Base-by-base conservation (phyloP, 1,140 invertebrate genomes). In the Heliconius himera region DNA sequence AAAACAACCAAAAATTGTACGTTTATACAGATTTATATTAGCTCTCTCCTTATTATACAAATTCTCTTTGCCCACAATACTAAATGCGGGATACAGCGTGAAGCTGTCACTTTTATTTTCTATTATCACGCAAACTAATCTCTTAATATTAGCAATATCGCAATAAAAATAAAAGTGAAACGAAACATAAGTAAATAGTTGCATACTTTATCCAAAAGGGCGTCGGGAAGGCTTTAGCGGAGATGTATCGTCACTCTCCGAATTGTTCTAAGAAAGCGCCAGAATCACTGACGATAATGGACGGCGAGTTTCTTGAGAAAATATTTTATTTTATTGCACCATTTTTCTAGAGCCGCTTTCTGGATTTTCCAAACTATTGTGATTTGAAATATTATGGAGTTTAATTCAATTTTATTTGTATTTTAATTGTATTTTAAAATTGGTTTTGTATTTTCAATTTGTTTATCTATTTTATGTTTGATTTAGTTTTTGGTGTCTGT, bases 201-300 rank as follows among this genome's bases (percentile, higher is more conserved):
- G 80, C 76, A 81, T 81, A 81, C 74, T 81, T 81, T 78, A 81
- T 78, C 74, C 36, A 78, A 70, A n/a, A 26, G 76, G 73, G 80
- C 80, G 80, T 73, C 56, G 46, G 78, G 81, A 80, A 84, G 79
- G 85, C 88, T 89, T 86, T 89, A 84, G 84, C 66, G 80, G 82
- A 90, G 85, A 90, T 90, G 88, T 88, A 90, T 90, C 86, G 86
- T 89, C 88, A 91, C 89, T 90, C 80, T 82, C 81, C 73, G 83
- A 86, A 90, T 91, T 90, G 88, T 90, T 87, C 88, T 82, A 60
- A 54, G 81, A 70, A 70, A 72, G 70, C 77, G 54, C 51, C 73
- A 51, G 73, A 81, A 77, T 80, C 79, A 73, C 74, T 66, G 79
- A 80, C 79, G 60, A 80, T 76, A 76, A 73, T 80, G 54, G 74